Percentiles rank a stretch among this genome's conserved stretches.
phyloP scores from a whole-genome alignment of 2,113 vertebrate genomes.

The Rissa tridactyla region DNA sequence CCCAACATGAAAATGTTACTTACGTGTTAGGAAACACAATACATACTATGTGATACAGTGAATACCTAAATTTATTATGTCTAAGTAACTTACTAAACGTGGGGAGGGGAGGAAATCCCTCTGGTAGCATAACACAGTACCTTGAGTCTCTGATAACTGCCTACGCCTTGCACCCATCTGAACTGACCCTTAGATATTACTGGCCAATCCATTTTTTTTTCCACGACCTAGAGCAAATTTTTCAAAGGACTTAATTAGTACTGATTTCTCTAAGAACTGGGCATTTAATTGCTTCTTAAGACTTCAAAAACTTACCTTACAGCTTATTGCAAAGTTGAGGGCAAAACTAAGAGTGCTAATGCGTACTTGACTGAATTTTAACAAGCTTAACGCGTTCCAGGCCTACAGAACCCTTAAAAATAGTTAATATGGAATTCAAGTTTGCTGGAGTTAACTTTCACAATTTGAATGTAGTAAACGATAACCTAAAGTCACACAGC shows the following conservation, averaged over 20 bases:
- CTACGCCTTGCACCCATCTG: background rate
- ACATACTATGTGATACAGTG: background rate
- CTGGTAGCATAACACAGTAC: background rate
- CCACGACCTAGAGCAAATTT: background rate
- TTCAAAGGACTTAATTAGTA: background rate
- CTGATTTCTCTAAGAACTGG: background rate
- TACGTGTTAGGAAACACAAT: background rate
- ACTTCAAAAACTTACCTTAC: background rate
- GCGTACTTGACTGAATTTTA: background rate
- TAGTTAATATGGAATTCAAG: background rate
- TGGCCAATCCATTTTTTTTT: background rate
- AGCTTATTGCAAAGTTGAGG: background rate
- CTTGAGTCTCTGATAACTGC: background rate
- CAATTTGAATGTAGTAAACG: background rate
- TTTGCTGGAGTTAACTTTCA: background rate
- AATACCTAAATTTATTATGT: background rate
- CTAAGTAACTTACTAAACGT: background rate
- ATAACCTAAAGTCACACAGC: background rate
- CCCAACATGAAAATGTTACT: background rate
- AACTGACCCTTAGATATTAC: background rate
- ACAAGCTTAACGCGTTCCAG: background rate
- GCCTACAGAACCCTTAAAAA: background rate
- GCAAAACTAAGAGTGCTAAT: background rate
- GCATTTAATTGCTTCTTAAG: background rate
- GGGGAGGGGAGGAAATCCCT: fast-evolving